Evolutionary conservation across 2,113 vertebrate species (phyloP).

Genomic region (Hepsetus odoe): DNA sequence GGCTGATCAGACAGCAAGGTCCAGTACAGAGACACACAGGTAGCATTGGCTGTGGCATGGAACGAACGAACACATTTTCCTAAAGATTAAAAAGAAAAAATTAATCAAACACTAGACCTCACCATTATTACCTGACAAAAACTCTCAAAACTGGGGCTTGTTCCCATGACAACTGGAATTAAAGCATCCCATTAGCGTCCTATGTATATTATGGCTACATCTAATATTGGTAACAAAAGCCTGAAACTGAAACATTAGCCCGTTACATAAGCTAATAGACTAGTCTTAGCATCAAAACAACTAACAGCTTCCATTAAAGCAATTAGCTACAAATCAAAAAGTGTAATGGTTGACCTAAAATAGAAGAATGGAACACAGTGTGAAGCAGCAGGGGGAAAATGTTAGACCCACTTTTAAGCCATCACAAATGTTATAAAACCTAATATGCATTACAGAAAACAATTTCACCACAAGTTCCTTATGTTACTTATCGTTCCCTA

Average conservation of each 20-base stretch:
- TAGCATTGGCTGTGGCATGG: constrained; percentile 80
- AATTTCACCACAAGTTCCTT: background rate
- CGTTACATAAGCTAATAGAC: constrained; percentile 21
- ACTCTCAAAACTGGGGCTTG: background rate
- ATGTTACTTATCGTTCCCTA: background rate
- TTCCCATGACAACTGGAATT: constrained; percentile 6
- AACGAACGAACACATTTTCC: constrained; percentile 78
- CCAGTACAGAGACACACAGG: constrained; percentile 85
- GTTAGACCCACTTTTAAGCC: background rate
- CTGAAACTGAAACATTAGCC: background rate
- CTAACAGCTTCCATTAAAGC: constrained; percentile 35
- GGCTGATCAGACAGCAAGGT: constrained; percentile 65
- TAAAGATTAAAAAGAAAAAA: constrained; percentile 58
- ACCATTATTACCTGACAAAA: background rate
- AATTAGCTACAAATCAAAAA: constrained; percentile 35
- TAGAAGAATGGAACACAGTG: background rate
- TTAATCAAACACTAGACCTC: too few species aligned
- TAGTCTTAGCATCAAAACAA: constrained; percentile 11
- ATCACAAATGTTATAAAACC: background rate
- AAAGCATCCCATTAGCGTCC: background rate
- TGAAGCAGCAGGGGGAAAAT: background rate
- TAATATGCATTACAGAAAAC: background rate
- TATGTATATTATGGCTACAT: constrained; percentile 6
- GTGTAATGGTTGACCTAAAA: constrained; percentile 12
- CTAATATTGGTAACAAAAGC: constrained; percentile 6